phyloP scores from a whole-genome alignment of 2,888 invertebrate genomes.

The Busseola fusca region DNA sequence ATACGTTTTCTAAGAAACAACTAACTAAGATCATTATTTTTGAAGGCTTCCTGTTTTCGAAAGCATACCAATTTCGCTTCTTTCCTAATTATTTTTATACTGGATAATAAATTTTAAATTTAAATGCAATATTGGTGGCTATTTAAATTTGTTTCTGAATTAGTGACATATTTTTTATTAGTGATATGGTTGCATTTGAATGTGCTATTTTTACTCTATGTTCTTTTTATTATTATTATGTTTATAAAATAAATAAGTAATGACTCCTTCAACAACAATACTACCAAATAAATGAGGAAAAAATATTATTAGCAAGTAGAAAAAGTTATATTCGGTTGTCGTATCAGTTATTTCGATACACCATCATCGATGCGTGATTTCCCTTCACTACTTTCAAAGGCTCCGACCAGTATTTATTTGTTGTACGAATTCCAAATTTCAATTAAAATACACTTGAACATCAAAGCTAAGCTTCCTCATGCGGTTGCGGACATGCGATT shows the following conservation, averaged over 20 bases:
- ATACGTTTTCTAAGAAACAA: not conserved
- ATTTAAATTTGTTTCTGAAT: not conserved
- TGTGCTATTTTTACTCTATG: no score
- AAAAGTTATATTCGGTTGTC: not conserved
- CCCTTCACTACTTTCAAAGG: conserved; percentile 25
- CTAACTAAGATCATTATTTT: not conserved
- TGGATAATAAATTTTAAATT: not conserved
- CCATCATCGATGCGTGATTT: conserved; percentile 15
- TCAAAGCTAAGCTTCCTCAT: conserved; percentile 55
- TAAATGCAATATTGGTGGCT: no score
- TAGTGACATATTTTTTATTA: no score
- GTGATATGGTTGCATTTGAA: not conserved
- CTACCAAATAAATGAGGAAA: not conserved
- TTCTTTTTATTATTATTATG: no score
- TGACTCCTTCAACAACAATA: not conserved
- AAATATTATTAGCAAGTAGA: not conserved
- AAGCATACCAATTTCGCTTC: not conserved
- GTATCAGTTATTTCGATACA: conserved; percentile 8
- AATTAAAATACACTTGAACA: conserved; percentile 52
- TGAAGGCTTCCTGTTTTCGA: not conserved
- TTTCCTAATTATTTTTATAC: not conserved
- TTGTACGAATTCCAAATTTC: conserved; percentile 35
- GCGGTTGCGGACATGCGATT: conserved; percentile 43
- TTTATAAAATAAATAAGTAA: no score
- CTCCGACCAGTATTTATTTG: conserved; percentile 32